A percentile compares a stretch with the other conserved stretches of the same genome.
Conservation (phyloP, 2,797 vertebrate genomes). For the Muscicapa comitata region DNA sequence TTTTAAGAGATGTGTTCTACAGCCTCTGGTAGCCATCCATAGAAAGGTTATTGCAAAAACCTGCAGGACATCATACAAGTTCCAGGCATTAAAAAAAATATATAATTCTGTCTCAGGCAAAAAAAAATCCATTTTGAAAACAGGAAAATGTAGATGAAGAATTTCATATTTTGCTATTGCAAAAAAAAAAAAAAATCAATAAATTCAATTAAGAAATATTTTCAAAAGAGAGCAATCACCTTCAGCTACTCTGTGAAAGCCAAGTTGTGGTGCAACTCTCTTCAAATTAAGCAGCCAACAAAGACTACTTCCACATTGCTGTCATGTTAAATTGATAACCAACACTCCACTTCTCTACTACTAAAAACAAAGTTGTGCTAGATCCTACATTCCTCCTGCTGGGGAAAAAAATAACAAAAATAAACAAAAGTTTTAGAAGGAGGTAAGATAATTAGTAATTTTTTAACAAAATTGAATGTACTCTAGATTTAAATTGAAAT, state of each 20-base stretch:
- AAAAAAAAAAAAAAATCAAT: neutral
- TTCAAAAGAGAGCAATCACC: neutral
- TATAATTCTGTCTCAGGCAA: neutral
- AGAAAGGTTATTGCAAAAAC: neutral
- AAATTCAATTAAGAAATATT: neutral
- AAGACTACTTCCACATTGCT: neutral
- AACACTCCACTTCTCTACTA: neutral
- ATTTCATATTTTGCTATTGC: neutral
- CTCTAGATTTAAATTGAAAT: neutral
- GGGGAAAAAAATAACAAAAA: neutral
- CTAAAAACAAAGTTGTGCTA: neutral
- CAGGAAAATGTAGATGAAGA: neutral
- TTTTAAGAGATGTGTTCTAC: neutral
- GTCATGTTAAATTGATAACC: neutral
- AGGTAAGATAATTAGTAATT: fast-evolving
- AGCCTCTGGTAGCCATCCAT: neutral
- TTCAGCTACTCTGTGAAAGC: neutral
- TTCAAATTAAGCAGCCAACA: neutral
- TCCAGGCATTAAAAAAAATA: neutral
- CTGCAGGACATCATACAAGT: neutral
- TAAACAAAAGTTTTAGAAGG: neutral
- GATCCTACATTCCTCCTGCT: neutral
- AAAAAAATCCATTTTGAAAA: neutral
- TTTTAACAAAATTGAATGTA: fast-evolving
- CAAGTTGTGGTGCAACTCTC: neutral